phyloP scores from a whole-genome alignment of 2,113 vertebrate species.

The Choloepus hoffmanni region DNA sequence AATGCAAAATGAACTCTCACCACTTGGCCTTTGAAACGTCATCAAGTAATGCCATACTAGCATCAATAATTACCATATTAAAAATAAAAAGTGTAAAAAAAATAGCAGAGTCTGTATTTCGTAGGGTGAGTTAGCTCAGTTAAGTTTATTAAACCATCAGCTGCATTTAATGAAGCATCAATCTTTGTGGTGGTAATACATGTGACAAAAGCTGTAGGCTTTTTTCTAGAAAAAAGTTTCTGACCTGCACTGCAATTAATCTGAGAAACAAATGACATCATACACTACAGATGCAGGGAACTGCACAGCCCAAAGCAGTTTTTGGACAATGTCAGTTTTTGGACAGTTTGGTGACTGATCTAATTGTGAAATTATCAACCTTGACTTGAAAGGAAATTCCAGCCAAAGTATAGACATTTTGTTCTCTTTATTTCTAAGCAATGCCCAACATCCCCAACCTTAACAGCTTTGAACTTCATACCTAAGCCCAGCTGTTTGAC shows the following conservation, averaged over 20 bases:
- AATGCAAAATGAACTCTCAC: background rate
- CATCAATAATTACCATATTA: background rate
- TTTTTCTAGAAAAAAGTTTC: slow-evolving; percentile 16
- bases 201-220: slow-evolving; percentile 24
- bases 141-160: background rate
- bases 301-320: background rate
- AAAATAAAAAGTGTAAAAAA: slow-evolving; percentile 9
- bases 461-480: background rate
- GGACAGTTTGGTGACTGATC: slow-evolving; percentile 37
- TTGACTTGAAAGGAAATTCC: slow-evolving; percentile 68
- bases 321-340: background rate
- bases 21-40: slow-evolving; percentile 16
- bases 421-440: slow-evolving; percentile 67
- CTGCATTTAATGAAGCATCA: slow-evolving; percentile 24
- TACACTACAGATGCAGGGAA: slow-evolving; percentile 44
- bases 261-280: slow-evolving; percentile 56
- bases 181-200: background rate
- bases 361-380: slow-evolving; percentile 66
- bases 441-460: background rate
- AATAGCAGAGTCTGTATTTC: slow-evolving; percentile 14
- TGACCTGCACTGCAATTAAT: background rate
- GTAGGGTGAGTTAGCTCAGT: background rate
- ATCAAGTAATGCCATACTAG: background rate
- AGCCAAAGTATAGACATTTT: slow-evolving; percentile 26
- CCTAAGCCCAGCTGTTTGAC: slow-evolving; percentile 27